Evolutionary conservation across 2,888 invertebrate genomes (phyloP), one percentile per base, ranked within the genome.

Genomic region (Blomia tropicalis): DNA sequence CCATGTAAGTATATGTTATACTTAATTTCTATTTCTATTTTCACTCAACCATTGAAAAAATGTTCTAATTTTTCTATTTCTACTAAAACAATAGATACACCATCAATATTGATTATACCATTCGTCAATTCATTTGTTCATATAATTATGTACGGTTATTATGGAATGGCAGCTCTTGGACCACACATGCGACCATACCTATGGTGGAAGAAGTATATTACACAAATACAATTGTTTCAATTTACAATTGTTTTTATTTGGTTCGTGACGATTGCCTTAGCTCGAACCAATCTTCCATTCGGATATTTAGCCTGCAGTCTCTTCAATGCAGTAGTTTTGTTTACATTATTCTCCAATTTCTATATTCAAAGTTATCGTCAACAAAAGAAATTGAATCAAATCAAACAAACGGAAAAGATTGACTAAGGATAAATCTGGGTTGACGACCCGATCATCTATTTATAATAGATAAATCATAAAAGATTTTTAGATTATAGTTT

Each of bases 161-260:
- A 62, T 41, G 62, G 54, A 32, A 32, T 54, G 29, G 62, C 62
- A 19, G 62, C 62, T 30, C 25, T 62, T 41, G 62, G 62, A 19
- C 62, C 62, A 14, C 29, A 56, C 14, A 54, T 23, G 17, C 62
- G 54, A 25, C 29, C 31, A 36, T 62, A 62, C 41, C 41, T 62
- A 25, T 62, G 62, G 62, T 62, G 62, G 62, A 62, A 62, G 56
- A 19, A 36, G 41, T 62, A 62, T 22, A 62, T 62, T 22, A 62
- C 62, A 2, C 62, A 62, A 31, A 62, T 62, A 4, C 62, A 62
- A 31, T 43, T 62, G 41, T 54, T 62, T 17, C 62, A 62, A 22
- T 62, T 62, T 36, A 41, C 54, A n/a, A 22, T 25, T n/a, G 62
- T 62, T 7, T 54, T 54, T 29, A n/a, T 62, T 3, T 62, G 62